These are phyloP conservation scores for human (Homo sapiens) DNA, from an alignment of 2,113 vertebrate species.

Conservation along the genomic window GRCh38 chr1:81792001-81792500, in stretches of 20 bases:
- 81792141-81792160: constrained; percentile 59
- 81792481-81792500: constrained; percentile 80
- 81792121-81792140: constrained; percentile 28
- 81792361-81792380: constrained; percentile 65
- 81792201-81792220: constrained; percentile 66
- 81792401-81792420: constrained; percentile 21
- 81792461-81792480: constrained; percentile 68
- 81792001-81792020: not conserved
- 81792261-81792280: constrained; percentile 37
- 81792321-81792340: constrained; percentile 67
- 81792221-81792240: constrained; percentile 33
- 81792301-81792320: constrained; percentile 35
- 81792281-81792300: constrained; percentile 66
- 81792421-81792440: constrained; percentile 55
- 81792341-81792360: constrained; percentile 14
- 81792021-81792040: not conserved
- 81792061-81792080: constrained; percentile 35
- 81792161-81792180: constrained; percentile 42
- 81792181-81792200: constrained; percentile 40
- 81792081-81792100: constrained; percentile 6
- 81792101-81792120: not conserved
- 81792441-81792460: constrained; percentile 67
- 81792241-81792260: constrained; percentile 47
- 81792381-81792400: constrained; percentile 56
- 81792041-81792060: constrained; percentile 37